Conservation (phyloP, 2,888 invertebrate genomes). For the Alitta virens region DNA sequence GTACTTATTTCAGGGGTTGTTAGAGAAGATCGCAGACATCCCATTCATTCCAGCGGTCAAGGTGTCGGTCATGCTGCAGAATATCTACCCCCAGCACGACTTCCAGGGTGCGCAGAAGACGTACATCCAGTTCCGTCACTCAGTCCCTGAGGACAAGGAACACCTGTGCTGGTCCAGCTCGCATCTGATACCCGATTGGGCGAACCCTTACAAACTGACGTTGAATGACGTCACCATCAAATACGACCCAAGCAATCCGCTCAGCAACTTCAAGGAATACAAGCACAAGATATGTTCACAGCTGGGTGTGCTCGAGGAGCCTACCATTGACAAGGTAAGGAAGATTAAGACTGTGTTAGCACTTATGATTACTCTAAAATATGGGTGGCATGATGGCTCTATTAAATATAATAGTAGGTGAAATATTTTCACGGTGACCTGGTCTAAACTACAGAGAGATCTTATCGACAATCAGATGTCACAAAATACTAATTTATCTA, state of each 20-base stretch:
- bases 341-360: too few relatives aligned
- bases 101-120: conserved; percentile 2
- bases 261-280: conserved; percentile 17
- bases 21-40: conserved; percentile 25
- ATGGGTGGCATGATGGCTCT: too few relatives aligned
- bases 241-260: conserved; percentile 2
- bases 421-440: too few relatives aligned
- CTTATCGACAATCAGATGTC: too few relatives aligned
- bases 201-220: conserved; percentile 30
- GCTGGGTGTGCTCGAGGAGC: conserved; percentile 25
- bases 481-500: too few relatives aligned
- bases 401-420: too few relatives aligned
- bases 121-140: conserved; percentile 31
- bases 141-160: conserved; percentile 29
- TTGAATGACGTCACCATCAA: conserved; percentile 20
- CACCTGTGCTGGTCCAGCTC: conserved; percentile 29
- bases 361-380: too few relatives aligned
- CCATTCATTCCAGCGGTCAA: conserved; percentile 31
- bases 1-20: conserved; percentile 2
- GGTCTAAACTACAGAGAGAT: too few relatives aligned
- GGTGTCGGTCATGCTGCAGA: conserved; percentile 20
- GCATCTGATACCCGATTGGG: conserved; percentile 33
- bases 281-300: conserved; percentile 17
- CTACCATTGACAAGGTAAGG: conserved; percentile 21
- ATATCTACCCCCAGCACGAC: conserved; percentile 24